Base-by-base conservation (phyloP, 1,140 invertebrate species). In the Drosophila novamexicana region DNA sequence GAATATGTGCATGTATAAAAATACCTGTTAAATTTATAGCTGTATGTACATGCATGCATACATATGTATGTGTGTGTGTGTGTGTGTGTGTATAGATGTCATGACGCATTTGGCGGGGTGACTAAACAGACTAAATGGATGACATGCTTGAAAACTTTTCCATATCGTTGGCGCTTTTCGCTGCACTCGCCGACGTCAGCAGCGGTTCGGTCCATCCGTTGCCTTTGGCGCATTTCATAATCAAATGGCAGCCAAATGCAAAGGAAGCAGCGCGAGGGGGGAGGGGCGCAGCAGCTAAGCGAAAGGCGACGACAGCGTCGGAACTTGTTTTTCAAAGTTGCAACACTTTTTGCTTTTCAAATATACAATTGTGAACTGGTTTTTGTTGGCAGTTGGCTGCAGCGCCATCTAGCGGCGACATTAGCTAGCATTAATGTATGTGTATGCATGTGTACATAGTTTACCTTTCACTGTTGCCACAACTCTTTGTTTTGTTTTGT, bases 291-390 rank as follows among this genome's bases (percentile, higher is more conserved):
- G 71, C 37, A 63, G 47, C 50, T 47, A 54, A 80, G 74, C 72
- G 81, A 83, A 84, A 84, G 77, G 81, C 61, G 62, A 61, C 58
- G 37, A 18, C 16, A 61, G 49, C 39, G 49, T 62, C 62, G 77
- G 81, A 85, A 85, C 81, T 85, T 85, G 77, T 81, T 74, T 74
- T 64, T 0, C 32, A 58, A 68, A 77, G 71, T 59, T 84, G 81
- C 81, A 84, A 84, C 54, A 85, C 61, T 70, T 74, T 82, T 71
- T 69, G 58, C 71, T 70, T 63, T n/a, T 49, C 58, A 53, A 61
- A 69, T 29, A 49, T 29, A 63, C 58, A 37, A 57, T 58, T 47
- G 59, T 67, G 45, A 84, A 85, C 81, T 61, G 81, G 81, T 85
- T 84, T 76, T 71, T 50, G 42, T 50, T 49, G 32, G 22, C 8